phyloP scores from a whole-genome alignment of 2,888 invertebrate genomes.

The Hofmannophila pseudospretella region DNA sequence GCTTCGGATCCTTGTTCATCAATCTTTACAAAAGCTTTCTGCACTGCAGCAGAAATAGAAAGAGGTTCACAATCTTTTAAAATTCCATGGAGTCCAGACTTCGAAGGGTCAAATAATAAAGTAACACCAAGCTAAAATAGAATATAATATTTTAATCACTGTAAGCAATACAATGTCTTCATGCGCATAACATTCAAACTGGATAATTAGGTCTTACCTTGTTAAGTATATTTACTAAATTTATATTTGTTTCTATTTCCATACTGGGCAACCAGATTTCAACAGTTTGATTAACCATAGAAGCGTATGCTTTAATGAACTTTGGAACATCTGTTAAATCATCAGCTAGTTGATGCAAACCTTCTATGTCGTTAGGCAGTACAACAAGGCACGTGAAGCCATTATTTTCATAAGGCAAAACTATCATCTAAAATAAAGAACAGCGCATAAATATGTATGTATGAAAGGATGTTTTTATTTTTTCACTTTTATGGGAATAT shows the following conservation, averaged over 20 bases:
- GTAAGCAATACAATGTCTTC: too few species aligned
- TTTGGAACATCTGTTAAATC: constrained; percentile 67
- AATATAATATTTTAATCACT: too few species aligned
- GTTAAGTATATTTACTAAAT: constrained; percentile 17
- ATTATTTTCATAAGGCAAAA: constrained; percentile 83
- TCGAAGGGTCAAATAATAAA: constrained; percentile 18
- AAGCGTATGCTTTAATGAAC: constrained; percentile 5
- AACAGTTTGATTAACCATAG: not conserved
- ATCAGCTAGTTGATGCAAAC: constrained; percentile 57
- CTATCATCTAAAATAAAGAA: constrained; percentile 75
- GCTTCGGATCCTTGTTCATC: constrained; percentile 51
- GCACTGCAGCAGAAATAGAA: constrained; percentile 21
- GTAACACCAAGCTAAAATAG: constrained; percentile 9
- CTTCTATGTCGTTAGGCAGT: constrained; percentile 82
- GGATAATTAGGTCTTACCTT: constrained; percentile 20
- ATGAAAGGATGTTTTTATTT: too few species aligned
- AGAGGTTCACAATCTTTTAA: constrained; percentile 16
- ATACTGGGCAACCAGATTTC: constrained; percentile 18
- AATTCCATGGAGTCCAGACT: constrained; percentile 21
- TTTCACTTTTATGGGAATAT: too few species aligned
- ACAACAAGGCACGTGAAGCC: constrained; percentile 77
- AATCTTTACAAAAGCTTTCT: constrained; percentile 30
- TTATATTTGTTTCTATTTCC: constrained; percentile 18
- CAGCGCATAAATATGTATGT: too few species aligned
- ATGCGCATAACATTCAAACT: too few species aligned